These are phyloP conservation scores for Nymphalis c-album DNA, from an alignment of 2,888 invertebrate species.

Conservation along the genomic window DNA sequence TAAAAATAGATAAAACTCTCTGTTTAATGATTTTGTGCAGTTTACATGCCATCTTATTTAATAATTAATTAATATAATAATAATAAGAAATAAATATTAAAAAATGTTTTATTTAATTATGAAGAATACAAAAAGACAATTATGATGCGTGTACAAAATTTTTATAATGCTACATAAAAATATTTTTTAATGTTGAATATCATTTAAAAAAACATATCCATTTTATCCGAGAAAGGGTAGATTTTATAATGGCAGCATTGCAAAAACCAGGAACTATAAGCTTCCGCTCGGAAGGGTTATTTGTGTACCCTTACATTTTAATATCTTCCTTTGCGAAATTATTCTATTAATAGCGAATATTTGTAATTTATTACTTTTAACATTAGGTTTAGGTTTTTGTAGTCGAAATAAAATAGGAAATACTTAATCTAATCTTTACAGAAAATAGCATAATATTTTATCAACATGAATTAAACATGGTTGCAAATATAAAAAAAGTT, in stretches of 20 bases:
- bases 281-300: conserved; percentile 51
- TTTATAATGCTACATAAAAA: neutral
- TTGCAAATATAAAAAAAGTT: too few species aligned
- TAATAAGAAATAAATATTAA: too few species aligned
- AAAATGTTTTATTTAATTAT: too few species aligned
- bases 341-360: conserved; percentile 42
- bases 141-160: neutral
- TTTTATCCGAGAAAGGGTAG: conserved; percentile 23
- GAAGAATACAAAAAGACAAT: too few species aligned
- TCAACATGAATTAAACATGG: too few species aligned
- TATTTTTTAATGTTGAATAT: neutral
- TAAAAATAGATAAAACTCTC: too few species aligned
- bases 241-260: conserved; percentile 40
- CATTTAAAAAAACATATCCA: conserved; percentile 10
- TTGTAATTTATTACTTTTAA: conserved; percentile 37
- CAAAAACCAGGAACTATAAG: conserved; percentile 44
- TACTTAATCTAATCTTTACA: too few species aligned
- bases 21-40: too few species aligned
- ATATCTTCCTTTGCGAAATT: conserved; percentile 41
- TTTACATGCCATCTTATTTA: too few species aligned
- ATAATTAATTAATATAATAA: too few species aligned
- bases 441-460: too few species aligned
- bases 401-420: neutral
- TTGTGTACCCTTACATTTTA: conserved; percentile 46
- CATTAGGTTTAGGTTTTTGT: neutral